phyloP scores from a whole-genome alignment of 2,113 vertebrate species.

The Corynorhinus townsendii region DNA sequence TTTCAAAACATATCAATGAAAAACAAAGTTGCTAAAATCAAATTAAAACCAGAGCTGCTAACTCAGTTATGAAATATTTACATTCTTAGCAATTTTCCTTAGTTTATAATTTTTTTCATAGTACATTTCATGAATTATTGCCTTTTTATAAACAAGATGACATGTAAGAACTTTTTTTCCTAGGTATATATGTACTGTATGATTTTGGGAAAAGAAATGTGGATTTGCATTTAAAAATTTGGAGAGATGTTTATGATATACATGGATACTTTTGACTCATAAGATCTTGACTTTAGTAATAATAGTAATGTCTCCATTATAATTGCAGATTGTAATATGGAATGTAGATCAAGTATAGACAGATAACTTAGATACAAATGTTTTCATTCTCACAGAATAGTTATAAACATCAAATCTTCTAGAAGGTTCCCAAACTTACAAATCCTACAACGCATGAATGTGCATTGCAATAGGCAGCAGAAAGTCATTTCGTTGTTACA shows the following conservation, averaged over 20 bases:
- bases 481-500: not conserved
- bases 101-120: conserved; percentile 13
- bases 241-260: not conserved
- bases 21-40: not conserved
- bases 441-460: not conserved
- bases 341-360: not conserved
- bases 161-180: not conserved
- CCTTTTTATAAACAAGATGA: conserved; percentile 20
- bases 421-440: not conserved
- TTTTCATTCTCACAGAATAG: not conserved
- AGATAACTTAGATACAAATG: not conserved
- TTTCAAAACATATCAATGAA: not conserved
- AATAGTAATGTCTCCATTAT: not conserved
- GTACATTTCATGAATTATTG: not conserved
- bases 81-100: not conserved
- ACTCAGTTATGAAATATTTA: conserved; percentile 4
- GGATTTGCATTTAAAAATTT: conserved; percentile 12
- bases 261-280: not conserved
- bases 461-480: not conserved
- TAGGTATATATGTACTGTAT: not conserved
- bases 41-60: not conserved
- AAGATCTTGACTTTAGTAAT: not conserved
- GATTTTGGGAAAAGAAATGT: not conserved
- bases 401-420: not conserved
- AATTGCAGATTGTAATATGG: not conserved